Evolutionary conservation across 2,113 vertebrate species (phyloP).

Genomic region (Ranitomeya variabilis): DNA sequence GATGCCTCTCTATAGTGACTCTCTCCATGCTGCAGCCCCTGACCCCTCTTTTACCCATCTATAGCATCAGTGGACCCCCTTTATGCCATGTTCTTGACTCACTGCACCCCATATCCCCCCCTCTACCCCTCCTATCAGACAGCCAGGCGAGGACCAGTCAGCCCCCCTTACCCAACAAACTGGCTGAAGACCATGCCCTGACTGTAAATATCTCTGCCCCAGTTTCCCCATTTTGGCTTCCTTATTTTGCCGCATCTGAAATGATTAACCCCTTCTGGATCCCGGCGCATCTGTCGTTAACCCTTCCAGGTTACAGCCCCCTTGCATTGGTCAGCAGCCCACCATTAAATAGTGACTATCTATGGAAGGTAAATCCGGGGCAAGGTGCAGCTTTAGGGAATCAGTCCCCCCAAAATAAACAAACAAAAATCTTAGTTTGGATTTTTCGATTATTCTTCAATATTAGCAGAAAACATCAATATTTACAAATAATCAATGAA

Average conservation of each 20-base stretch:
- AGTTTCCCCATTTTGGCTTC: neutral
- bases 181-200: neutral
- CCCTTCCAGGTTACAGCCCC: neutral
- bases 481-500: neutral
- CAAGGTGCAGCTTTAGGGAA: neutral
- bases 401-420: neutral
- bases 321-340: neutral
- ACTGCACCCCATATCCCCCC: neutral
- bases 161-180: neutral
- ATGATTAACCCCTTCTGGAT: neutral
- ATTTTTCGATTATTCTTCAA: neutral
- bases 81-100: neutral
- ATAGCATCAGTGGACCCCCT: neutral
- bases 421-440: neutral
- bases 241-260: neutral
- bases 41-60: neutral
- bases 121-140: no score
- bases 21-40: neutral
- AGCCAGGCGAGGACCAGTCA: neutral
- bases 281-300: neutral
- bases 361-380: neutral
- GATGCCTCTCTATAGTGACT: neutral
- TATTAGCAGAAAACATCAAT: no score
- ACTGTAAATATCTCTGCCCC: neutral
- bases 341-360: neutral